phyloP scores from a whole-genome alignment of 2,113 vertebrate species.

The Oreochromis tanganicae region DNA sequence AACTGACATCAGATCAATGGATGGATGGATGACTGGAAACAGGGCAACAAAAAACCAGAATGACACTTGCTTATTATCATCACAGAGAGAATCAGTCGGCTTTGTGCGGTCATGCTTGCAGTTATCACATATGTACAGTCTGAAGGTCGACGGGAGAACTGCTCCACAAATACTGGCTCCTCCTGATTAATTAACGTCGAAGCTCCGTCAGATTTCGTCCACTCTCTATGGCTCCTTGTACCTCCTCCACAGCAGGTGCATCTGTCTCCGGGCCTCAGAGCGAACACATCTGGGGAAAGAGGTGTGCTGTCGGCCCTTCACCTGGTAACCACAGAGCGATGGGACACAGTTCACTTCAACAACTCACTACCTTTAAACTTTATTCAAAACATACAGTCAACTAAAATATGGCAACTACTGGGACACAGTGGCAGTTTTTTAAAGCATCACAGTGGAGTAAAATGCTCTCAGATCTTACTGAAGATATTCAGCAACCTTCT shows the following conservation, averaged over 20 bases:
- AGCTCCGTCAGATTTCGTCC: background rate
- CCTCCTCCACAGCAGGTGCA: slow-evolving; percentile 43
- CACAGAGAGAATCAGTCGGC: background rate
- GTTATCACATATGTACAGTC: background rate
- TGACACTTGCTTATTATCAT: background rate
- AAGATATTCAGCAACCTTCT: background rate
- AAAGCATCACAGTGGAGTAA: background rate
- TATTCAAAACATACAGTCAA: background rate
- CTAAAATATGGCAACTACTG: background rate
- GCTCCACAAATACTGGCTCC: background rate
- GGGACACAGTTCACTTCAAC: background rate
- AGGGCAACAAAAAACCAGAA: background rate
- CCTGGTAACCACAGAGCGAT: slow-evolving; percentile 55
- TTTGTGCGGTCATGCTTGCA: slow-evolving; percentile 9
- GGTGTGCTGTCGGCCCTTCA: slow-evolving; percentile 28
- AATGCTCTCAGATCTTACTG: background rate
- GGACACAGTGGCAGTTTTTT: background rate
- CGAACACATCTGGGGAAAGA: slow-evolving; percentile 52
- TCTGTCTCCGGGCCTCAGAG: slow-evolving; percentile 29
- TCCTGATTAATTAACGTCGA: background rate
- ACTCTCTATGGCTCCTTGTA: slow-evolving; percentile 27
- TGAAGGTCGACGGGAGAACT: background rate
- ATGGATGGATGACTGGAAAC: background rate
- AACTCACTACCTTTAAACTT: background rate
- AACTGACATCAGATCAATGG: background rate